phyloP scores from a whole-genome alignment of 1,140 invertebrate genomes.

The Neuroterus valhalla region DNA sequence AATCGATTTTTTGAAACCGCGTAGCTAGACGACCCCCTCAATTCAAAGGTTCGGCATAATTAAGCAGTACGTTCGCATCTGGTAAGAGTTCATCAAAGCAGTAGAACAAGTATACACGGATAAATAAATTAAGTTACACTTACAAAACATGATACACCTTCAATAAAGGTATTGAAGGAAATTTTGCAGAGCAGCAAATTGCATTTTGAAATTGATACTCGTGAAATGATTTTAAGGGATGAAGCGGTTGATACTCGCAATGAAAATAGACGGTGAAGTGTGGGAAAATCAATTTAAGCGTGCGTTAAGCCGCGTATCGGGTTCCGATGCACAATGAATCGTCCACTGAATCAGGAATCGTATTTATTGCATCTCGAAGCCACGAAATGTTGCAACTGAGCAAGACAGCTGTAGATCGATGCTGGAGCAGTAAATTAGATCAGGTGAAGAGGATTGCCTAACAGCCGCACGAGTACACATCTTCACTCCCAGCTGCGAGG shows the following conservation, averaged over 20 bases:
- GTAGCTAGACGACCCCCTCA: too few species aligned
- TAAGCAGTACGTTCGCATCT: too few species aligned
- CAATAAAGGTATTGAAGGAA: too few species aligned
- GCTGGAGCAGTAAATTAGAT: slow-evolving; percentile 71
- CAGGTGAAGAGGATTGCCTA: slow-evolving; percentile 69
- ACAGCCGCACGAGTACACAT: slow-evolving; percentile 59
- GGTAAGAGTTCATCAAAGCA: too few species aligned
- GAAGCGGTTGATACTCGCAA: not conserved
- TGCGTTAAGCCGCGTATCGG: slow-evolving; percentile 46
- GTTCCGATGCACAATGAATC: slow-evolving; percentile 53
- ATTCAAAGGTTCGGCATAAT: too few species aligned
- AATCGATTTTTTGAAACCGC: too few species aligned
- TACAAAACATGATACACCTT: too few species aligned
- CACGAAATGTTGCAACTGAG: slow-evolving; percentile 57
- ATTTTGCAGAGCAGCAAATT: not conserved
- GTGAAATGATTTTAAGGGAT: slow-evolving; percentile 29
- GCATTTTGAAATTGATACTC: not conserved
- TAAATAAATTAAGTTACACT: too few species aligned
- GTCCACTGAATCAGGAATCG: slow-evolving; percentile 48
- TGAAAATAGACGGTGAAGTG: not conserved
- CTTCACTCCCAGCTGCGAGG: slow-evolving; percentile 52
- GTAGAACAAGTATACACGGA: too few species aligned
- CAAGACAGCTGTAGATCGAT: slow-evolving; percentile 70
- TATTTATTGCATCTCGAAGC: slow-evolving; percentile 59
- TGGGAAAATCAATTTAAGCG: slow-evolving; percentile 32